Evolutionary conservation across 2,113 vertebrate species (phyloP).

Genomic region (Oreotrochilus melanogaster): DNA sequence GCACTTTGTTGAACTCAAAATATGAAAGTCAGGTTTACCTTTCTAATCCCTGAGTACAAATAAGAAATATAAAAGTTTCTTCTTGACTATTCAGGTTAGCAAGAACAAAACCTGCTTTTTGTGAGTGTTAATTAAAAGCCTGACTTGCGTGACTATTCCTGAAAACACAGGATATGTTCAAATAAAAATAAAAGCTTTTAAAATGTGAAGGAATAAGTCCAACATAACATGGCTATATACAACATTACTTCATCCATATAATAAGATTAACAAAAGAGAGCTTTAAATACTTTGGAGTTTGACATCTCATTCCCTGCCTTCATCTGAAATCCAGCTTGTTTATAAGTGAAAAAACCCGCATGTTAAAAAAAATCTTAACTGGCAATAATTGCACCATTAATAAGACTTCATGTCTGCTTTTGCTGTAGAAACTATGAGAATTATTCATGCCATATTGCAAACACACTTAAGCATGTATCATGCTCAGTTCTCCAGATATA

Average conservation of each 20-base stretch:
- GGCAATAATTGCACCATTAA: background rate
- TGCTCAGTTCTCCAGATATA: background rate
- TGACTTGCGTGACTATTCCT: background rate
- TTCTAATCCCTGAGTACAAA: background rate
- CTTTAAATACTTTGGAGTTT: background rate
- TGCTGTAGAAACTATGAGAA: background rate
- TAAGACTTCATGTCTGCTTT: background rate
- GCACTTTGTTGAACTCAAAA: background rate
- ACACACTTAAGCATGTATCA: background rate
- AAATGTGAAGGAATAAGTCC: background rate
- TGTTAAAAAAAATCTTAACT: background rate
- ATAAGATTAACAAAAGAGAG: background rate
- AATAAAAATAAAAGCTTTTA: background rate
- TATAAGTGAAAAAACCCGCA: background rate
- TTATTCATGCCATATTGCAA: background rate
- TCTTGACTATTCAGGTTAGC: background rate
- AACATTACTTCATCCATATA: background rate
- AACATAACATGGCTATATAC: background rate
- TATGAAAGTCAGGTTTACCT: background rate
- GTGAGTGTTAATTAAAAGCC: background rate
- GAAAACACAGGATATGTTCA: background rate
- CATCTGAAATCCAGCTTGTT: background rate
- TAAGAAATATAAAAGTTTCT: background rate
- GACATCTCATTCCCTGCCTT: background rate
- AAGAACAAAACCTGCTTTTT: background rate